Evolutionary conservation across 2,113 vertebrate genomes (phyloP).

Genomic region (Apus apus): DNA sequence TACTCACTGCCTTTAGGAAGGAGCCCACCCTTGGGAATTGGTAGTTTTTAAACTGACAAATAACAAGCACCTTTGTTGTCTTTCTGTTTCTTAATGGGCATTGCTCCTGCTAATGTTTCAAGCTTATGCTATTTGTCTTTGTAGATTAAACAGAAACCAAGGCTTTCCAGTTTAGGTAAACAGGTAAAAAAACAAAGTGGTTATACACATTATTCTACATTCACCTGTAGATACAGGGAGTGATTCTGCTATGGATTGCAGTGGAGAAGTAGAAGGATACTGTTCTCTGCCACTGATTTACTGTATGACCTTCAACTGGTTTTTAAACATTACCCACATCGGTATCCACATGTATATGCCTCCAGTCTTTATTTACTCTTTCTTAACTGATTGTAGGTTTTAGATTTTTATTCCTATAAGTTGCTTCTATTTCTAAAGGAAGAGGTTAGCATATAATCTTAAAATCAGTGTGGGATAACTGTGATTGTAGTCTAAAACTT

Average conservation of each 20-base stretch:
- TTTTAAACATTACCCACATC: neutral
- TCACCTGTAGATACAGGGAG: neutral
- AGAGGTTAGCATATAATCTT: neutral
- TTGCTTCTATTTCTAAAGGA: neutral
- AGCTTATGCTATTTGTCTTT: neutral
- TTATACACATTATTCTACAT: neutral
- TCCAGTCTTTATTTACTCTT: neutral
- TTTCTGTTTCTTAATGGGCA: neutral
- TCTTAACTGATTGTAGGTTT: neutral
- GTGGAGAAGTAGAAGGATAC: neutral
- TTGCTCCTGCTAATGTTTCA: neutral
- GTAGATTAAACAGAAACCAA: neutral
- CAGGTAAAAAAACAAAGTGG: no score
- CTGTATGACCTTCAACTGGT: neutral
- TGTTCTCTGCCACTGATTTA: neutral
- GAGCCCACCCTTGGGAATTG: neutral
- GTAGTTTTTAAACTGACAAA: neutral
- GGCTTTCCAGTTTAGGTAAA: neutral
- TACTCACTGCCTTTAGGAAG: neutral
- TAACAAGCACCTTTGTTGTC: neutral
- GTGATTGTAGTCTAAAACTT: neutral
- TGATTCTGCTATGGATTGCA: neutral
- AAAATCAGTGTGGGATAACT: neutral
- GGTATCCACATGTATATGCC: neutral
- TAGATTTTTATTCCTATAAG: neutral